Evolutionary conservation across 1,140 invertebrate genomes (phyloP), one percentile per base, ranked within the genome.

Genomic region (Hermatobates lingyangjiaoensis): DNA sequence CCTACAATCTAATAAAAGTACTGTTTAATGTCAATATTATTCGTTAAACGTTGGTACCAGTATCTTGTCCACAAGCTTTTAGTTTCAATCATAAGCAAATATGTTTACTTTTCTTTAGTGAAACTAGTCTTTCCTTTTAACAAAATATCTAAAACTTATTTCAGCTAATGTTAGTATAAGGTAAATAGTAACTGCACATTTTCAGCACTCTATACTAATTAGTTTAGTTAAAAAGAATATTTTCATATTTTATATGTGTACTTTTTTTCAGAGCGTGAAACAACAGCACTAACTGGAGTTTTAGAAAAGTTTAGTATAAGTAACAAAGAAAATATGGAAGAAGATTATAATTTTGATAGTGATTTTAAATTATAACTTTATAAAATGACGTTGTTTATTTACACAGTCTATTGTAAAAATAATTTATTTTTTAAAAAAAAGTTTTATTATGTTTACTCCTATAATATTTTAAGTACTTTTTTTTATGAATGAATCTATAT

Each of bases 191-290:
- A 10, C 7, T 34, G n/a, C 7, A 10, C n/a, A 34, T 7, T 34
- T 10, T 34, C 30, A 34, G 7, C n/a, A 7, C 7, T n/a, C n/a
- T n/a, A 10, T 34, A 34, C n/a, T 34, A n/a, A 34, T 10, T n/a
- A 10, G 7, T 7, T 34, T 34, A 10, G 30, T 34, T 34, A 10
- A 34, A 10, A 34, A 34, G 7, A 27, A 52, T 23, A 45, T 24
- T 12, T 38, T 39, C 7, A 44, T 54, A 39, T 20, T 30, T 38
- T 47, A 20, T 34, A 23, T 48, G 21, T 14, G 39, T 15, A 28
- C 47, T 52, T 30, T 53, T 53, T 63, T 63, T 51, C 50, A 69
- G 67, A 64, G 59, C 62, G 60, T 59, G 55, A 61, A 54, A 54
- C 63, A 12, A 7, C 14, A 0, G 48, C 60, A 12, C 52, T 68